Base-by-base conservation (phyloP, 2,888 invertebrate genomes). In the Myopa testacea region DNA sequence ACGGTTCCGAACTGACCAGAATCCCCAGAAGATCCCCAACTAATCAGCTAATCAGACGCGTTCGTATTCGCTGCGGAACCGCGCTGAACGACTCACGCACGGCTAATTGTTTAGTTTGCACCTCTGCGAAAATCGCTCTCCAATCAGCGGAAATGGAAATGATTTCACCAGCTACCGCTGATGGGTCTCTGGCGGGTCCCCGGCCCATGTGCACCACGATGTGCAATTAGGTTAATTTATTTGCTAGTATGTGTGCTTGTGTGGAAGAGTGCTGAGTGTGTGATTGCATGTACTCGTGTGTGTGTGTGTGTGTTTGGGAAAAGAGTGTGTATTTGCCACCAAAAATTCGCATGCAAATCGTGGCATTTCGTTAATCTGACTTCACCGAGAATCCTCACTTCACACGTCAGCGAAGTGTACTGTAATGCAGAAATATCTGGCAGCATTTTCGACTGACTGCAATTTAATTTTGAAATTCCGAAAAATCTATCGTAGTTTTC, bases 181-280 rank as follows among this genome's bases (percentile, higher is more conserved):
- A 65, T 16, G 65, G 1, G 38, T 14, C 38, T 38, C 37, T 7
- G 14, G 12, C 16, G 37, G 26, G 34, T 55, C 37, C 65, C 45
- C 3, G 45, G 45, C 1, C 45, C 45, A 10, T 45, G 7, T 80
- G 78, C 78, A 80, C 83, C 83, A 81, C 81, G 65, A 82, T 80
- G 80, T 82, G 85, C 85, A 85, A 85, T 85, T 85, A 85, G 85
- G 84, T 85, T 85, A 85, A 85, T 84, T 84, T 84, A 83, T 82
- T 55, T 34, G 60, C n/a, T 26, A 58, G 71, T 40, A n/a, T 65
- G 8, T 60, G 62, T 37, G 50, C 1, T 38, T n/a, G 68, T 34
- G 73, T 67, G 55, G 26, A 38, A 6, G 34, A 58, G 68, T 37
- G 5, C 8, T n/a, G 62, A 72, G 65, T 38, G 26, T 72, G 6